Evolutionary conservation across 2,797 vertebrate species (phyloP), one percentile per base, ranked within the genome.

Genomic region (Sebastes ruberrimus): DNA sequence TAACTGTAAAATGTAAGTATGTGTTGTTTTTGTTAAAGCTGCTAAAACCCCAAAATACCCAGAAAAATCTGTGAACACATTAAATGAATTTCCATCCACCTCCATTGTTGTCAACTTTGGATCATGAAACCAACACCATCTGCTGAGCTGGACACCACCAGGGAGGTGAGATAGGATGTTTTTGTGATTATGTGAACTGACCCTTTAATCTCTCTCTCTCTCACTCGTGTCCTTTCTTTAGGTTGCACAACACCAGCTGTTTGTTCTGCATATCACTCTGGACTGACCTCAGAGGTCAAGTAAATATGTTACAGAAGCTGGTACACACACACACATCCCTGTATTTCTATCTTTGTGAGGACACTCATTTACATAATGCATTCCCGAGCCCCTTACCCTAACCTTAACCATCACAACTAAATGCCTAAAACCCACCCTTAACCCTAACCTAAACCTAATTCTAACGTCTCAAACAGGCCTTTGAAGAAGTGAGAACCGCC

Each of bases 231-330:
- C 30, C 42, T 10, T 56, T 14, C 13, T 20, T 46, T 55, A 2
- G 18, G n/a, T 75, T 75, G 11, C 68, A 22, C 62, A 56, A 72
- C 38, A 60, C 35, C 20, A 16, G 55, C 32, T 28, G 66, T 49
- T 79, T 30, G 27, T 10, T 61, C 55, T 23, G 32, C 23, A 8
- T 62, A 62, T 71, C 52, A 56, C 27, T 14, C 11, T 55, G 56
- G n/a, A 16, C 32, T 61, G 62, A 63, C 23, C 32, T 32, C 63
- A 10, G 27, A 81, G 49, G 11, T 57, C 22, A 35, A 8, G 32
- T 61, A n/a, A 66, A 60, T 53, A 70, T 28, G 25, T 16, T 23
- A 38, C 56, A 61, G 10, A 38, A 49, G 49, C 38, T n/a, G 49
- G 18, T 2, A 18, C 10, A 22, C 38, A 57, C 56, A 57, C 22